Evolutionary conservation across 53 echinoderm and acorn worm species (phyloP).

Genomic region (Temnopleurus reevesii): DNA sequence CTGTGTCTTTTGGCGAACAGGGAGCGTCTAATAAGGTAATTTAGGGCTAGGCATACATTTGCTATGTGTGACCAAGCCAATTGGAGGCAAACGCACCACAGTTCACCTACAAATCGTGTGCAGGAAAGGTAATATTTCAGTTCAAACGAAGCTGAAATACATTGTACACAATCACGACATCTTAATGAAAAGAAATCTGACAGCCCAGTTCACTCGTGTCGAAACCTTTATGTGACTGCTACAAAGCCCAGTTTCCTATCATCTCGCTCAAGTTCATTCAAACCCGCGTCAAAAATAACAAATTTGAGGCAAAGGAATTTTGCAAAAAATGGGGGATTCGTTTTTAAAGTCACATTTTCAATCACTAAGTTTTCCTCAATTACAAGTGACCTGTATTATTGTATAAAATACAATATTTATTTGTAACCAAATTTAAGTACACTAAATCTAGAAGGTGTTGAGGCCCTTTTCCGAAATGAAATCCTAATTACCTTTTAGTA

Average conservation of each 20-base stretch:
- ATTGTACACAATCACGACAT: slow-evolving; percentile 46
- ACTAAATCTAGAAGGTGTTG: too few species aligned
- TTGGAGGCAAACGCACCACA: neutral
- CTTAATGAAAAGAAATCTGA: neutral
- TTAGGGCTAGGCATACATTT: too few species aligned
- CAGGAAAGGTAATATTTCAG: slow-evolving; percentile 22
- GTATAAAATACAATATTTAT: too few species aligned
- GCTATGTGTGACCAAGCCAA: too few species aligned
- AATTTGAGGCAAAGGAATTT: neutral
- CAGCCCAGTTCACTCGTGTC: neutral
- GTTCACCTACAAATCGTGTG: neutral
- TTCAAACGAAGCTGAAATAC: slow-evolving; percentile 39
- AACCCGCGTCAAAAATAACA: neutral
- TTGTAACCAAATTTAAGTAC: too few species aligned
- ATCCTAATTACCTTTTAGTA: neutral
- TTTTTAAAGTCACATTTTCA: too few species aligned
- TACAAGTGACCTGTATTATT: too few species aligned
- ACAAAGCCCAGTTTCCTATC: neutral
- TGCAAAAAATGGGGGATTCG: too few species aligned
- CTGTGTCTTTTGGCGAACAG: too few species aligned
- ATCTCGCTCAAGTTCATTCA: neutral
- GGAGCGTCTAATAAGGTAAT: too few species aligned
- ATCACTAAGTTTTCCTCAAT: too few species aligned
- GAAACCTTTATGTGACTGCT: neutral
- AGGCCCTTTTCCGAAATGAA: neutral